Base-by-base conservation (phyloP, 2,888 invertebrate species). In the Tholera decimalis region DNA sequence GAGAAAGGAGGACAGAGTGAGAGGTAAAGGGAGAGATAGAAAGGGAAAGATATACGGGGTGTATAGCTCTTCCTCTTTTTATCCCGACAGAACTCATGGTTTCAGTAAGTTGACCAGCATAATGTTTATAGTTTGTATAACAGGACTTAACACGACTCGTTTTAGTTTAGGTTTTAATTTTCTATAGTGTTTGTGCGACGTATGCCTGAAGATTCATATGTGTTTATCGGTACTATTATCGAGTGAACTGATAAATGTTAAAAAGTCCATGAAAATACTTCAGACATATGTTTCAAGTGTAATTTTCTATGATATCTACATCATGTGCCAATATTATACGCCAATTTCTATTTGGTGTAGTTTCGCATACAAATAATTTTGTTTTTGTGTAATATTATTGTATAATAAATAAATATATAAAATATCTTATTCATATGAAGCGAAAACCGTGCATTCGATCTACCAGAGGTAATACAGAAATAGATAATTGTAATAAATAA, bases 401-500 rank as follows among this genome's bases (percentile, higher is more conserved):
- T 64, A 50, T 9, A 30, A 35, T 35, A 53, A 70, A 66, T 78
- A 83, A 76, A 79, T 77, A 79, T 59, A 80, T 65, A 49, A 59
- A 59, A 77, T 74, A 68, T 59, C 50, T 58, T 79, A 79, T 54
- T 28, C 37, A 63, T 57, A 57, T 68, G 39, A 85, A 84, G 85
- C 83, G 77, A 88, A 89, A 83, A 80, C 78, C 88, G 89, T 89
- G 89, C 89, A 82, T 80, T 82, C 80, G 73, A 82, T 82, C 83
- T 83, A 85, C 83, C 54, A 71, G 80, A 61, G 54, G 59, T 60
- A 73, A 57, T 63, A 50, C 30, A 79, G 44, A 61, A 55, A 44
- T 65, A 60, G 30, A 68, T 68, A 46, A 67, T 28, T 73, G 35
- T 47, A 66, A 61, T 64, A 66, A 35, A 71, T 59, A 28, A 47